Conservation (phyloP, 2,113 vertebrate genomes). For the Camelus bactrianus region DNA sequence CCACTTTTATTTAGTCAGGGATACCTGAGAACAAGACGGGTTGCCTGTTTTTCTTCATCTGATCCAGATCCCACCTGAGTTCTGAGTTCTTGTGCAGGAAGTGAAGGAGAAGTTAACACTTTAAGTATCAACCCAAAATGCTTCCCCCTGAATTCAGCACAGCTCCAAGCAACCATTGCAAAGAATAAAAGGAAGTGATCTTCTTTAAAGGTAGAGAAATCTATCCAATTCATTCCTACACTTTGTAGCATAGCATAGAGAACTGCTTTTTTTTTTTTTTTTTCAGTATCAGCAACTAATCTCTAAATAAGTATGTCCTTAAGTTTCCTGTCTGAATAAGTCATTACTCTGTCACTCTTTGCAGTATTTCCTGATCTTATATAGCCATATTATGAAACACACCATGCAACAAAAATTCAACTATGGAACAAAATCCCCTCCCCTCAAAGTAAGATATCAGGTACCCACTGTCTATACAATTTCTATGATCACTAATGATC, state of each 20-base stretch:
- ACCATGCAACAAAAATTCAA: neutral
- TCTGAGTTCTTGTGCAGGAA: neutral
- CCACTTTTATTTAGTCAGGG: neutral
- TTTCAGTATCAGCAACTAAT: neutral
- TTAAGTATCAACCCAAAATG: neutral
- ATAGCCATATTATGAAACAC: neutral
- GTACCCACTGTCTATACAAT: neutral
- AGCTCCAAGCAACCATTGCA: neutral
- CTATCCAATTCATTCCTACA: neutral
- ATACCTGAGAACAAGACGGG: neutral
- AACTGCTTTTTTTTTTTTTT: neutral
- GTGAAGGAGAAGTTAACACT: neutral
- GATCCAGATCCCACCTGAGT: neutral
- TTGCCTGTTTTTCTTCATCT: conserved; percentile 25
- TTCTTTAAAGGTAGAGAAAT: neutral
- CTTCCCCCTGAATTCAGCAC: neutral
- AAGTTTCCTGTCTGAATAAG: neutral
- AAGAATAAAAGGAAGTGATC: neutral
- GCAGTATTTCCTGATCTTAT: neutral
- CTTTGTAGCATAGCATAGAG: neutral
- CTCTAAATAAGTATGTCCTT: neutral
- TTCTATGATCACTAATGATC: neutral
- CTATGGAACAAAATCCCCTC: neutral
- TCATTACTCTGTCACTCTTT: neutral
- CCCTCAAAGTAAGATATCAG: neutral